Base-by-base conservation (phyloP, 30 jellyfish, hydroid and myxozoan species). In the Cassiopea andromeda region DNA sequence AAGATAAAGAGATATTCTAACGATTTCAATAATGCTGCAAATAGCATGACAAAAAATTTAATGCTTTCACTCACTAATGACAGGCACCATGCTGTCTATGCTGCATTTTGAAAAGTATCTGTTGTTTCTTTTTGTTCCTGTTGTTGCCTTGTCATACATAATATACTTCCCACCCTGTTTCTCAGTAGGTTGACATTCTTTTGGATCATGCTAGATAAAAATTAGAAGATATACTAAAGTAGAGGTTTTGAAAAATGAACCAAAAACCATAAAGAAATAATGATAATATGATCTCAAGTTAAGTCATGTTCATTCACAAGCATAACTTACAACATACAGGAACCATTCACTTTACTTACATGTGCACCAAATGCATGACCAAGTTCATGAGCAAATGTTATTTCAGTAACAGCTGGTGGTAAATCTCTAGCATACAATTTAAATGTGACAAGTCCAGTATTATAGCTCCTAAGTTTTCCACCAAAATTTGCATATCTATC, bases 301-400 rank as follows among this genome's bases (percentile, higher is more conserved):
- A n/a, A n/a, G n/a, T n/a, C n/a, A n/a, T n/a, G n/a, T n/a, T n/a
- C n/a, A n/a, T n/a, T n/a, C n/a, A n/a, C n/a, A n/a, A n/a, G n/a
- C n/a, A n/a, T n/a, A n/a, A n/a, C n/a, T n/a, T n/a, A n/a, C n/a
- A n/a, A n/a, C n/a, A n/a, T n/a, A n/a, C n/a, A n/a, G n/a, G n/a
- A n/a, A n/a, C n/a, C n/a, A n/a, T n/a, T n/a, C n/a, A n/a, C n/a
- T n/a, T 14, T 17, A 61, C 91, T 69, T 81, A 94, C 98, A 97
- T 94, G 97, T 15, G 98, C 97, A 44, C 98, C 98, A 85, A 94
- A 94, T 48, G 98, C 96, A 89, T 94, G 98, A 7, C 98, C 98
- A 54, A 94, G 91, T 60, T 94, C 98, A 85, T 94, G 98, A 61
- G 98, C 98, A 94, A 94, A 85, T 46, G 98, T 94, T 46, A 94